phyloP scores from a whole-genome alignment of 1,140 invertebrate species.

The Brachionus rotundiformis region DNA sequence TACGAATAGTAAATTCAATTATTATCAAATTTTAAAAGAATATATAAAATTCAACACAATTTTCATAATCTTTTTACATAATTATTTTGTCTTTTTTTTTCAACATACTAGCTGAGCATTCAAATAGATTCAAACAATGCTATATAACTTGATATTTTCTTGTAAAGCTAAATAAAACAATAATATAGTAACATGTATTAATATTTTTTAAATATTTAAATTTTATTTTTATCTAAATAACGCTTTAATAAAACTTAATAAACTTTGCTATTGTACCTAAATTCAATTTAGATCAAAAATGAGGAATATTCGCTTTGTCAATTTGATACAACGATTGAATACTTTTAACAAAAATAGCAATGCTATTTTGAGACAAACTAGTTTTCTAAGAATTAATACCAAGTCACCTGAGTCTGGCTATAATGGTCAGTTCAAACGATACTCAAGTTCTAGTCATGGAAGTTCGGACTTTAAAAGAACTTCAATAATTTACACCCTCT shows the following conservation, averaged over 20 bases:
- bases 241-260: background rate
- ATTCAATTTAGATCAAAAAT: conserved; percentile 8
- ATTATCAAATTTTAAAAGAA: no score
- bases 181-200: background rate
- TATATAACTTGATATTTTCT: background rate
- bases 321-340: conserved; percentile 18
- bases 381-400: background rate
- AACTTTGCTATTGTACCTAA: background rate
- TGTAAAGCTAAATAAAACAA: background rate
- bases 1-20: no score
- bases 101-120: background rate
- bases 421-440: conserved; percentile 10
- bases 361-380: background rate
- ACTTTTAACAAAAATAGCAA: conserved; percentile 4
- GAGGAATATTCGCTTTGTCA: conserved; percentile 37
- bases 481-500: background rate
- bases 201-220: background rate
- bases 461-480: background rate
- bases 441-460: conserved; percentile 5
- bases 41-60: no score
- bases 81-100: no score
- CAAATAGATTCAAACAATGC: background rate
- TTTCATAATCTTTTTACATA: no score
- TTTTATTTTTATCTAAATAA: background rate
- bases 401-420: background rate